phyloP scores from a whole-genome alignment of 2,113 vertebrate species.

The Danionella cerebrum region DNA sequence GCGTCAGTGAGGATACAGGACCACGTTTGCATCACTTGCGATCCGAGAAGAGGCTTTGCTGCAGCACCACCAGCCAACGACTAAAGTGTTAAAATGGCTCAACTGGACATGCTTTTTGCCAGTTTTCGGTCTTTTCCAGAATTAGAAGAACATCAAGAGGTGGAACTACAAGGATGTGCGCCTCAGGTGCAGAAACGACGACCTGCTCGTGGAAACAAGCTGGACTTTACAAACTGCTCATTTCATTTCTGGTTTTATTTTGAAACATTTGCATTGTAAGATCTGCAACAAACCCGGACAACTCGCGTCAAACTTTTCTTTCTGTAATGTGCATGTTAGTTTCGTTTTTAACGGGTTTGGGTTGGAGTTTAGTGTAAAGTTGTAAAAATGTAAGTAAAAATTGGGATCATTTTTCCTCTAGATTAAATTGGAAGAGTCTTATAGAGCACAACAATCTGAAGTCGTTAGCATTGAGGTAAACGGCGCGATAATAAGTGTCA shows the following conservation, averaged over 20 bases:
- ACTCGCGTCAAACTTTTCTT: constrained; percentile 8
- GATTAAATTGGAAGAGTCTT: no score
- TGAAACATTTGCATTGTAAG: constrained; percentile 6
- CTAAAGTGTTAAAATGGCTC: constrained; percentile 8
- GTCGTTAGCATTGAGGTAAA: not conserved
- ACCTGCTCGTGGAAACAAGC: constrained; percentile 32
- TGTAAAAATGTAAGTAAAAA: no score
- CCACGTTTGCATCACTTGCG: constrained; percentile 20
- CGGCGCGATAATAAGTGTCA: not conserved
- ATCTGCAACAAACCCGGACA: not conserved
- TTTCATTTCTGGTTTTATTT: not conserved
- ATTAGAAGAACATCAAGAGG: constrained; percentile 41
- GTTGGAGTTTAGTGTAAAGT: not conserved
- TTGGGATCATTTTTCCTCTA: no score
- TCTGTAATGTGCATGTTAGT: no score
- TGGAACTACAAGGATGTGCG: constrained; percentile 44
- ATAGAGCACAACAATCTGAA: no score
- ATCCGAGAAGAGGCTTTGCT: constrained; percentile 17
- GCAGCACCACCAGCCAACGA: not conserved
- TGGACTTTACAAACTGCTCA: constrained; percentile 49
- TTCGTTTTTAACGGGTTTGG: not conserved
- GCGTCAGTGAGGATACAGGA: constrained; percentile 45
- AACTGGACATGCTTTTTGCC: constrained; percentile 48
- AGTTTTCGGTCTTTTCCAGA: constrained; percentile 30
- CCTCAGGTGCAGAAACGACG: constrained; percentile 65